Evolutionary conservation across 2,113 vertebrate genomes (phyloP).

Genomic region (Chaetodon trifascialis): DNA sequence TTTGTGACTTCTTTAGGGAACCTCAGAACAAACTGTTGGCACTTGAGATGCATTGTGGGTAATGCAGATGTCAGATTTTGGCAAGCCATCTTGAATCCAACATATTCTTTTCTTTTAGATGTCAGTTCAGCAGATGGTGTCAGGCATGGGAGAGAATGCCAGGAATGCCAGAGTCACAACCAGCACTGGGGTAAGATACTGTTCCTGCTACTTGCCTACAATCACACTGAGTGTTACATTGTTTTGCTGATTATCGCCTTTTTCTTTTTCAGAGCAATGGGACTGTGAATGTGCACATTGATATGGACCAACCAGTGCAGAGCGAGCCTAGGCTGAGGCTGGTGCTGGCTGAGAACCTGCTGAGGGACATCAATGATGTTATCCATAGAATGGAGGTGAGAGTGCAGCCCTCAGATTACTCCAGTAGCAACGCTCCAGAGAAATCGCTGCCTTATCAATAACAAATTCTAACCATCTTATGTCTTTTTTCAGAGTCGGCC

Average conservation of each 20-base stretch:
- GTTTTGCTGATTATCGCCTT: background rate
- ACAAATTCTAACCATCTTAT: background rate
- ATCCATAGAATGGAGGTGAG: constrained; percentile 89
- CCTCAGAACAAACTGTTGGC: background rate
- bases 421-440: background rate
- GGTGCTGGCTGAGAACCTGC: constrained; percentile 91
- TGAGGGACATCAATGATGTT: constrained; percentile 89
- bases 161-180: constrained; percentile 84
- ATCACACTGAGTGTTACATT: no score
- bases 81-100: background rate
- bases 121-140: constrained; percentile 88
- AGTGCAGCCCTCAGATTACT: background rate
- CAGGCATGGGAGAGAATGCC: constrained; percentile 85
- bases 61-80: background rate
- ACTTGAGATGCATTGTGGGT: background rate
- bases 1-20: background rate
- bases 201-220: background rate
- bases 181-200: constrained; percentile 82
- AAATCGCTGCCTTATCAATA: background rate
- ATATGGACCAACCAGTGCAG: constrained; percentile 90
- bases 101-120: constrained; percentile 66
- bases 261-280: constrained; percentile 83
- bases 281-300: constrained; percentile 92
- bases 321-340: constrained; percentile 92
- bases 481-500: constrained; percentile 68